Evolutionary conservation across 2,888 invertebrate species (phyloP).

Genomic region (Aphrophora alni): DNA sequence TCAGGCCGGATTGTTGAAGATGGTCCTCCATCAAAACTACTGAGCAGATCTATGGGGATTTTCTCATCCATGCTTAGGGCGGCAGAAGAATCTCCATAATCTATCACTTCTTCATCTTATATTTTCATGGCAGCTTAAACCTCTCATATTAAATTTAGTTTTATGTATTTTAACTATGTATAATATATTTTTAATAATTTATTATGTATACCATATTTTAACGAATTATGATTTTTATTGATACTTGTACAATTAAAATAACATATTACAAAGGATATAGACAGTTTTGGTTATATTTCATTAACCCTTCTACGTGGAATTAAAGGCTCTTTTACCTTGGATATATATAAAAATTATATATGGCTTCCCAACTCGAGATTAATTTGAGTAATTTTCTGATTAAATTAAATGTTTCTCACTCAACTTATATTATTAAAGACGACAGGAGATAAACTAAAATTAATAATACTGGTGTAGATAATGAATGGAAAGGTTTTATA

Average conservation of each 20-base stretch:
- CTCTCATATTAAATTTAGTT: not conserved
- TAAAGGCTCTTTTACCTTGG: no score
- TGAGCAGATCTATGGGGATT: constrained; percentile 63
- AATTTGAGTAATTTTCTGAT: no score
- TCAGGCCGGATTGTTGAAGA: constrained; percentile 71
- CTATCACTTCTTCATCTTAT: not conserved
- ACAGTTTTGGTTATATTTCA: no score
- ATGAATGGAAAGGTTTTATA: no score
- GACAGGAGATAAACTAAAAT: no score
- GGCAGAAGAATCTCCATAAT: constrained; percentile 9
- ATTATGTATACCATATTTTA: not conserved
- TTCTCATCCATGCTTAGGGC: constrained; percentile 64
- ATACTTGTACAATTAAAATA: not conserved
- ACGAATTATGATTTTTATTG: not conserved
- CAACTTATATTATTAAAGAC: no score
- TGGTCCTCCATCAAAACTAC: constrained; percentile 66
- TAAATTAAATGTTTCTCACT: no score
- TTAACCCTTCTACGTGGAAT: no score
- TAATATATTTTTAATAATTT: not conserved
- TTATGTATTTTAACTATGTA: not conserved
- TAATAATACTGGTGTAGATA: no score
- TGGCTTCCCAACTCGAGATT: no score
- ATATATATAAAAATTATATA: no score
- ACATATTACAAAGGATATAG: not conserved
- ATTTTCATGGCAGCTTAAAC: not conserved